These are phyloP conservation scores for Pseudochirops corinnae DNA, from an alignment of 2,797 vertebrate genomes.

Conservation along the genomic window DNA sequence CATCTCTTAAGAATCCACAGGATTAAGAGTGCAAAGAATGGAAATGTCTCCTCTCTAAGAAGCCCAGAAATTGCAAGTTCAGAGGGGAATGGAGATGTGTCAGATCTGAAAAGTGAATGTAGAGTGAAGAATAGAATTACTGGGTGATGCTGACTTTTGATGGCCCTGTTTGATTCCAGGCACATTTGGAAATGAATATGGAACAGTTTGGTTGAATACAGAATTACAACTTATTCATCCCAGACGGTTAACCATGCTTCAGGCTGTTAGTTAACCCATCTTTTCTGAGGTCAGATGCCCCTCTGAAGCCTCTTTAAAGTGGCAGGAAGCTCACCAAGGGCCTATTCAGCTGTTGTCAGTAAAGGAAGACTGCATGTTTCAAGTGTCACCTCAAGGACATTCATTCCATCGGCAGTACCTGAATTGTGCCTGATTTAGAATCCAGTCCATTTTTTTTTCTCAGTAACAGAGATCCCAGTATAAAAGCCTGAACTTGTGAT, in stretches of 20 bases:
- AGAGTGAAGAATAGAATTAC: conserved; percentile 55
- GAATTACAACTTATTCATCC: conserved; percentile 70
- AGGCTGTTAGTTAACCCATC: conserved; percentile 60
- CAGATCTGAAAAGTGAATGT: conserved; percentile 60
- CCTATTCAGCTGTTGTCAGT: conserved; percentile 44
- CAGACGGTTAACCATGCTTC: conserved; percentile 58
- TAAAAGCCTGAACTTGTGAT: conserved; percentile 9
- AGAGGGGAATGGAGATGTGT: conserved; percentile 72
- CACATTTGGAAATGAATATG: conserved; percentile 77
- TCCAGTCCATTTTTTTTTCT: conserved; percentile 21
- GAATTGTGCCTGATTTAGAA: conserved; percentile 45
- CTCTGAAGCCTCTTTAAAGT: conserved; percentile 43
- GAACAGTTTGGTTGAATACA: conserved; percentile 71
- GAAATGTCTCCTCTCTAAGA: conserved; percentile 62
- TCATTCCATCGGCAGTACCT: conserved; percentile 38
- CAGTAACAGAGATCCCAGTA: neutral
- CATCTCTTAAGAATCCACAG: conserved; percentile 56
- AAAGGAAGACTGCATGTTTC: neutral
- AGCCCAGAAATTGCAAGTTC: conserved; percentile 63
- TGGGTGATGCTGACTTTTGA: conserved; percentile 60
- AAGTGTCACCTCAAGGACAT: conserved; percentile 45
- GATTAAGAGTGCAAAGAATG: conserved; percentile 61
- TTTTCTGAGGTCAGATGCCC: conserved; percentile 58
- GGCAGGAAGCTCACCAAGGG: conserved; percentile 12
- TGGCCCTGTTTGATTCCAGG: conserved; percentile 72